A percentile compares a stretch with the other conserved stretches of the same genome.
Conservation (phyloP, 2,113 vertebrate genomes). For the Varanus salvator region DNA sequence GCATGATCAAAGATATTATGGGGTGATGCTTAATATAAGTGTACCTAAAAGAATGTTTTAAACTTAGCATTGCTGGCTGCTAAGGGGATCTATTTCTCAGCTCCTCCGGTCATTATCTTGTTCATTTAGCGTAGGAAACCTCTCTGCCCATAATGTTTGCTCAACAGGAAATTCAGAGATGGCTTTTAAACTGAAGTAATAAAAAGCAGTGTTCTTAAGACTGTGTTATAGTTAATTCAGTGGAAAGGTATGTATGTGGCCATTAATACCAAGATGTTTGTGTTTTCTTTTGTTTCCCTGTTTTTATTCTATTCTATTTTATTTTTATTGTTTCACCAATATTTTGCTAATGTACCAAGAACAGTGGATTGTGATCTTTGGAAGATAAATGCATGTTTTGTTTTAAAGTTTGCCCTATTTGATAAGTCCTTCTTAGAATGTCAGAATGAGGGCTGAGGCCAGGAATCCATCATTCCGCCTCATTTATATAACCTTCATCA, state of each 20-base stretch:
- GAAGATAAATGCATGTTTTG: neutral
- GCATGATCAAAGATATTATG: too few species aligned
- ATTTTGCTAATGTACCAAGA: conserved; percentile 4
- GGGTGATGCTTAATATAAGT: too few species aligned
- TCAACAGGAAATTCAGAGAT: conserved; percentile 14
- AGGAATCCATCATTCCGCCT: neutral
- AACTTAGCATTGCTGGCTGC: too few species aligned
- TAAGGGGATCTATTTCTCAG: neutral
- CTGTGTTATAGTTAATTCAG: conserved; percentile 6
- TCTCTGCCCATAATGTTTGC: neutral
- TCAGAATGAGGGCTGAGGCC: neutral
- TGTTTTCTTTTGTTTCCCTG: too few species aligned
- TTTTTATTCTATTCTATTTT: neutral
- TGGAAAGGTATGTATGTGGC: neutral
- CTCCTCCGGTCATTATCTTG: neutral
- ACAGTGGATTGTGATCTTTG: conserved; percentile 14
- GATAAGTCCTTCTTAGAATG: conserved; percentile 8
- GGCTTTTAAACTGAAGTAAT: neutral
- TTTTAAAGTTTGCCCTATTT: neutral
- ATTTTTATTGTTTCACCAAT: neutral
- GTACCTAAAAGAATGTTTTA: too few species aligned
- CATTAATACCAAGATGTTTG: neutral
- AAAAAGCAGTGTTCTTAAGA: neutral
- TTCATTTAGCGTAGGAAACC: neutral
- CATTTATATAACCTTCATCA: conserved; percentile 10